Base-by-base conservation (phyloP, 2,113 vertebrate species). In the Hippocampus abdominalis region DNA sequence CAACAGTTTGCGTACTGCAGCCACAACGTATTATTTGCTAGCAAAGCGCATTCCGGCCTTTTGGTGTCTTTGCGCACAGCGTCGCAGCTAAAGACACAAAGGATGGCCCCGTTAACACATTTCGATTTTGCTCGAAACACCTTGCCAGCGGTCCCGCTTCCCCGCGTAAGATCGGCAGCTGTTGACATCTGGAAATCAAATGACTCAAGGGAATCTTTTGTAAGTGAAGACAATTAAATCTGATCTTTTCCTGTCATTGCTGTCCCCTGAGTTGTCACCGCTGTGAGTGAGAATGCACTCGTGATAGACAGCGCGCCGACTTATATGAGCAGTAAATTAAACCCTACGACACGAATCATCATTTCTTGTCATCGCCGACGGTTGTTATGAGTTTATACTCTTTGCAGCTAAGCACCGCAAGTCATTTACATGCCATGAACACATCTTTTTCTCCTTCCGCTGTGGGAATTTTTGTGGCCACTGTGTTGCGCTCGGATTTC, bases 401-500 rank as follows among this genome's bases (percentile, higher is more conserved):
- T 66, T 51, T 15, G 4, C 46, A 29, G 63, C 42, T 46, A 46
- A 64, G 42, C 63, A 27, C 23, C 46, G 40, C 42, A 9, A 46
- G 63, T 25, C n/a, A 27, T 46, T 64, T 46, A 64, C 42, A 27
- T 64, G 63, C 42, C 40, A 16, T 25, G 46, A 46, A 25, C 59
- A 42, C 36, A 6, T 56, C 32, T 56, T 44, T 78, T 16, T 66
- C 32, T 46, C 63, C 42, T 56, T 66, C 62, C 46, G 42, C 54
- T 73, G 62, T 68, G 64, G 64, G 64, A 63, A 64, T 67, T 29
- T 70, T 46, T 29, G 27, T 27, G 63, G 63, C 42, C 42, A 25
- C 63, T 64, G 23, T 48, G 11, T 64, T 64, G 42, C 16, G n/a
- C 63, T 64, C 42, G 25, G 7, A 64, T 64, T 64, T 64, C 63